phyloP scores from a whole-genome alignment of 2,113 vertebrate genomes.

The Cercocebus atys region DNA sequence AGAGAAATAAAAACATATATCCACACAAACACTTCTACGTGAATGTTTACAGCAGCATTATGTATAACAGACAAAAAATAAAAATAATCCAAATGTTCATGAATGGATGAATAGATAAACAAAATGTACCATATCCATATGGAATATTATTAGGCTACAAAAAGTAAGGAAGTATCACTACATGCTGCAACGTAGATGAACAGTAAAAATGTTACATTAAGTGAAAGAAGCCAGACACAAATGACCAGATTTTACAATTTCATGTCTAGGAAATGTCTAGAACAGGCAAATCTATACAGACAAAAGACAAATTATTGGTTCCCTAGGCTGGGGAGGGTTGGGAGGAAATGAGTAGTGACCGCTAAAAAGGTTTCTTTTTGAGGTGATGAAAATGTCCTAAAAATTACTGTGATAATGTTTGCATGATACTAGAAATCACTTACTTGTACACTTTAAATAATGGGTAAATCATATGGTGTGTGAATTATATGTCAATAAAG shows the following conservation, averaged over 20 bases:
- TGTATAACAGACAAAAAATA: neutral
- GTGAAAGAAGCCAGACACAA: neutral
- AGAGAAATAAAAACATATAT: neutral
- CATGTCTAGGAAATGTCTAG: neutral
- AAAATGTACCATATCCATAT: neutral
- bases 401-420: neutral
- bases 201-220: neutral
- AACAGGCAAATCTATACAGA: neutral
- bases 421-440: neutral
- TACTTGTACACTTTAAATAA: neutral
- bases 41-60: neutral
- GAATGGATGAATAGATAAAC: neutral
- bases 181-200: neutral
- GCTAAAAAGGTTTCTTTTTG: neutral
- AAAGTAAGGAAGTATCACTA: neutral
- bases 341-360: neutral
- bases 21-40: neutral
- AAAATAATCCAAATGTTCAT: neutral
- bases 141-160: neutral
- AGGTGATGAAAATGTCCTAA: neutral
- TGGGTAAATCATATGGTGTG: neutral
- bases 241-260: neutral
- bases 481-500: neutral
- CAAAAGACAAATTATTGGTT: neutral
- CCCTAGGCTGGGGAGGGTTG: neutral